Conservation (phyloP, 2,113 vertebrate genomes). For the Ginglymostoma cirratum region DNA sequence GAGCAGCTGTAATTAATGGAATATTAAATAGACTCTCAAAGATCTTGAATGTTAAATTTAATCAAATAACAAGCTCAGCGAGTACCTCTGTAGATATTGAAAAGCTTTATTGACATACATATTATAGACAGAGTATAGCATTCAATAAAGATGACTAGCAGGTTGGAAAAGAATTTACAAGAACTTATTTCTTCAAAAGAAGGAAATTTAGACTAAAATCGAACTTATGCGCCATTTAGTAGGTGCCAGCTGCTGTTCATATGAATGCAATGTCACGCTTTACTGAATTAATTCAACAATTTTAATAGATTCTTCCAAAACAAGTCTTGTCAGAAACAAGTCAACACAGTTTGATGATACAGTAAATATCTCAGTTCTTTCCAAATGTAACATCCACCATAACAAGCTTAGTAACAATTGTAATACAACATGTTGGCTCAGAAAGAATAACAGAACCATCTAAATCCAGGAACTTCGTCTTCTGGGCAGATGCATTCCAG, state of each 20-base stretch:
- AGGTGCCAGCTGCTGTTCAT: neutral
- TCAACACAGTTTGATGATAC: neutral
- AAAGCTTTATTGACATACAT: neutral
- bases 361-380: neutral
- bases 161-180: neutral
- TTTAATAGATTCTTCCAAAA: neutral
- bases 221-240: neutral
- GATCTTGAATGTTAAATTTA: neutral
- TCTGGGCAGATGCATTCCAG: neutral
- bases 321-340: neutral
- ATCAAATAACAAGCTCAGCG: neutral
- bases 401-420: neutral
- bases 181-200: neutral
- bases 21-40: slow-evolving; percentile 24
- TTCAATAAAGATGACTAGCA: neutral
- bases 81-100: neutral
- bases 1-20: slow-evolving; percentile 8
- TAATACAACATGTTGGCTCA: neutral
- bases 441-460: neutral
- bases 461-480: neutral
- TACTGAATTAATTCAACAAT: neutral
- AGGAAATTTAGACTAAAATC: neutral
- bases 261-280: neutral
- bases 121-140: neutral
- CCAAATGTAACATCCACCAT: neutral